Conservation (phyloP, 2,888 invertebrate genomes). For the Caenorhabditis macrosperma region DNA sequence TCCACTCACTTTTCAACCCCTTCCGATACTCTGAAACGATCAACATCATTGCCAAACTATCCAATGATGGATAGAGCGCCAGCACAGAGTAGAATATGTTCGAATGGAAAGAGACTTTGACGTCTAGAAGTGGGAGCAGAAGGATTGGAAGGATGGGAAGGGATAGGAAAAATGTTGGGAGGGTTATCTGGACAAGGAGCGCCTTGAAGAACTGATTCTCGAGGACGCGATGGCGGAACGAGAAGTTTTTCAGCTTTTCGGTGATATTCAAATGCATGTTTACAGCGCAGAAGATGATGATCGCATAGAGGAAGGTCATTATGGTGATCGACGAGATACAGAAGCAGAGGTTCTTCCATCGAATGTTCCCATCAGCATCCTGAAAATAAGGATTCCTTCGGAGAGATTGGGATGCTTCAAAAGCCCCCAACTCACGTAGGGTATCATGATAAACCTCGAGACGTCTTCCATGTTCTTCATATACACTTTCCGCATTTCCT, state of each 20-base stretch:
- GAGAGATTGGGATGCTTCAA: too few relatives aligned
- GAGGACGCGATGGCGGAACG: constrained; percentile 12
- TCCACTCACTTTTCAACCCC: background rate
- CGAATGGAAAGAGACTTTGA: constrained; percentile 10
- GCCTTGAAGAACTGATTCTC: constrained; percentile 31
- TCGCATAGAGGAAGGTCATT: constrained; percentile 6
- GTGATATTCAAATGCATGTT: constrained; percentile 19
- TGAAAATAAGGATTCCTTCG: background rate
- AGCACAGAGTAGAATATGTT: constrained; percentile 16
- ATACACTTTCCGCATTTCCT: background rate
- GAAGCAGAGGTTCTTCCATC: constrained; percentile 11
- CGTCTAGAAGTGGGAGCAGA: constrained; percentile 3
- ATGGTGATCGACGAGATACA: constrained; percentile 2
- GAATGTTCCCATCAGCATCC: constrained; percentile 9
- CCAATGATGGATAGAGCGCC: background rate
- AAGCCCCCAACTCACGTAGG: background rate
- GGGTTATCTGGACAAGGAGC: constrained; percentile 4
- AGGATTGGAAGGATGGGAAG: constrained; percentile 16
- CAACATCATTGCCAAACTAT: constrained; percentile 13
- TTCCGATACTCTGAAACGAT: constrained; percentile 15
- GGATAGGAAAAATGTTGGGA: constrained; percentile 14
- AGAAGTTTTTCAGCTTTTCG: constrained; percentile 10
- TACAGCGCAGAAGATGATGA: constrained; percentile 20
- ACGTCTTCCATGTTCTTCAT: background rate
- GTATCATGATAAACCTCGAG: background rate